Evolutionary conservation across 2,797 vertebrate genomes (phyloP), one percentile per base, ranked within the genome.

Genomic region (Rhinichthys osculus): DNA sequence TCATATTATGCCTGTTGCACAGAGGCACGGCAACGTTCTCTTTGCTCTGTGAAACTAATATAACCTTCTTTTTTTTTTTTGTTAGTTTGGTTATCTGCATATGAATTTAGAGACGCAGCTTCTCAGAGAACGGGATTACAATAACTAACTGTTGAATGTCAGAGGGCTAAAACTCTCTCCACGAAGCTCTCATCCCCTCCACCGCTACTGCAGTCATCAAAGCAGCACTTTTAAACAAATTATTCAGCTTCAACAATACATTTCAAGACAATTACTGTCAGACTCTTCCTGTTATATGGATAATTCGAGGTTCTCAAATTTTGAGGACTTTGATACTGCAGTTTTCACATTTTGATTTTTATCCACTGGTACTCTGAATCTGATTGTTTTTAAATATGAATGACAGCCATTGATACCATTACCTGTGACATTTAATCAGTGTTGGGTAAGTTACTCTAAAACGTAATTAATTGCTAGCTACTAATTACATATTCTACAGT

Each of bases 161-260:
- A 78, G 74, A 33, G n/a, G 21, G 23, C 35, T 40, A 78, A 78
- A 78, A 62, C 35, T 21, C 33, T 38, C 33, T 38, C 11, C 14
- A 21, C 4, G 21, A 78, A 59, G 52, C 54, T n/a, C 33, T 30
- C 71, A 30, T 33, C 23, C 11, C 14, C 9, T 33, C 23, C 13
- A 62, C 8, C 14, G 4, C 33, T 1, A 7, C 33, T 3, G 3
- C 52, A 38, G 6, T 78, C 35, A 27, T 62, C 76, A 42, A 57
- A 78, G 76, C 54, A 62, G 76, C 76, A 78, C 57, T 78, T 59
- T n/a, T 78, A 6, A 62, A 78, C 54, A 6, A 78, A 78, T 78
- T 27, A 62, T 78, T 78, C 38, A 27, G 76, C 74, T 78, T 78
- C 54, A 78, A 78, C 38, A 78, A 78, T 78, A 62, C 57, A 78